Evolutionary conservation across 2,797 vertebrate species (phyloP), one percentile per base, ranked within the genome.

Genomic region (Falco berigora): DNA sequence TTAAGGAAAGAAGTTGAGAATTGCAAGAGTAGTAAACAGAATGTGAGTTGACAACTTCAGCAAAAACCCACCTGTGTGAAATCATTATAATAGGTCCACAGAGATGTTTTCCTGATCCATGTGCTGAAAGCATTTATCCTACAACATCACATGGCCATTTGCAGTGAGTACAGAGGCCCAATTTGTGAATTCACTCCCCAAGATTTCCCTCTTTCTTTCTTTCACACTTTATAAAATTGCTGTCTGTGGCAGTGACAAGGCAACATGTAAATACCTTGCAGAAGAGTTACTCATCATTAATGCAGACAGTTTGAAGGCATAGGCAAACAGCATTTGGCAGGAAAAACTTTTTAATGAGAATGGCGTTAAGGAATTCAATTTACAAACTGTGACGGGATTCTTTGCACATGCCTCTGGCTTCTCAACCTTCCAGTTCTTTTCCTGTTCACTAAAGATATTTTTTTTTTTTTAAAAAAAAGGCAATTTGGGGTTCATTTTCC

Each of bases 291-390:
- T 84, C 44, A 34, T 79, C 75, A 68, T 73, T 58, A 86, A 62
- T 62, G 38, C 19, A 84, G 50, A 25, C 76, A 78, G 50, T 88
- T 40, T 80, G 83, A 93, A 93, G 58, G 63, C 68, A 73, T 32
- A 83, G 72, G 61, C 58, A 95, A 93, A 88, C 50, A 55, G 19
- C 19, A 78, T 66, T 95, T 92, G 76, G 62, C 80, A 96, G 76
- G 32, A 78, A 86, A 77, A 88, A 8, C 27, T 67, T 95, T 86
- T 92, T 85, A 84, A 92, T 85, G 93, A 95, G 67, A 84, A 73
- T 47, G 14, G 20, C 30, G 63, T 81, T 88, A 81, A 90, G 69
- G 28, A 85, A 81, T 67, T 86, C 16, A 32, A 25, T 93, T 84
- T 88, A 8, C 75, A 92, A 93, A 16, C 28, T 0, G 1, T 52